These are phyloP conservation scores for Biston betularia DNA, from an alignment of 2,888 invertebrate genomes.

Conservation along the genomic window DNA sequence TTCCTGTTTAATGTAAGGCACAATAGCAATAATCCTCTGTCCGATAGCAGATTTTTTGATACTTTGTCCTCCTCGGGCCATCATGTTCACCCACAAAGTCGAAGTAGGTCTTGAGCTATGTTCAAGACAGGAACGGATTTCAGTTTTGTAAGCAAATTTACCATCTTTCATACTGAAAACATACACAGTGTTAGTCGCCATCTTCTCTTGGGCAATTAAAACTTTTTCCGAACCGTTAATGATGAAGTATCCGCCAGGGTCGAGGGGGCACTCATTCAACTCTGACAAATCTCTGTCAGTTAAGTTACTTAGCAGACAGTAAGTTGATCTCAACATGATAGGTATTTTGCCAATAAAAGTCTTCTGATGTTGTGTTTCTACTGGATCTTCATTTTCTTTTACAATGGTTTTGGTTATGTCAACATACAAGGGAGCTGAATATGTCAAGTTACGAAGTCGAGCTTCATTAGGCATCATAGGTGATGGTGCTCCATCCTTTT, in stretches of 20 bases:
- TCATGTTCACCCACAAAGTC: slow-evolving; percentile 99
- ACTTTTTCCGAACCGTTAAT: slow-evolving; percentile 99
- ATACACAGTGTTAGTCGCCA: slow-evolving; percentile 99
- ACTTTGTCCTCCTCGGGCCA: slow-evolving; percentile 99
- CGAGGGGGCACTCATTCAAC: slow-evolving; percentile 99
- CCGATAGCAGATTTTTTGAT: slow-evolving; percentile 99
- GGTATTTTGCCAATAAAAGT: slow-evolving; percentile 96
- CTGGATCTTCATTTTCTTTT: slow-evolving; percentile 95
- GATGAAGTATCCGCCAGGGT: slow-evolving; percentile 99
- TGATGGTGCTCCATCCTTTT: slow-evolving; percentile 99
- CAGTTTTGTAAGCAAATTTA: slow-evolving; percentile 99
- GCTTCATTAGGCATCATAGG: slow-evolving; percentile 99
- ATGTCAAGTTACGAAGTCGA: slow-evolving; percentile 97
- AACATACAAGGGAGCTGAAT: slow-evolving; percentile 99
- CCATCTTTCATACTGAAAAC: slow-evolving; percentile 99
- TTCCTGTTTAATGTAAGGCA: slow-evolving; percentile 99
- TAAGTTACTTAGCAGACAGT: slow-evolving; percentile 96
- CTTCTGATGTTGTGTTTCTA: slow-evolving; percentile 93
- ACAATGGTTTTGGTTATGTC: slow-evolving; percentile 99
- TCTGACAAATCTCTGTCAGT: slow-evolving; percentile 99
- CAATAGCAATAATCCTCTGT: slow-evolving; percentile 98
- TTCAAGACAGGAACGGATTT: slow-evolving; percentile 93
- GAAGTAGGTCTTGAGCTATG: slow-evolving; percentile 97
- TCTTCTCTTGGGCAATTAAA: slow-evolving; percentile 99
- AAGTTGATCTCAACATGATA: slow-evolving; percentile 99